Evolutionary conservation across 2,113 vertebrate species (phyloP).

Genomic region (Pelecanoides urinatrix): DNA sequence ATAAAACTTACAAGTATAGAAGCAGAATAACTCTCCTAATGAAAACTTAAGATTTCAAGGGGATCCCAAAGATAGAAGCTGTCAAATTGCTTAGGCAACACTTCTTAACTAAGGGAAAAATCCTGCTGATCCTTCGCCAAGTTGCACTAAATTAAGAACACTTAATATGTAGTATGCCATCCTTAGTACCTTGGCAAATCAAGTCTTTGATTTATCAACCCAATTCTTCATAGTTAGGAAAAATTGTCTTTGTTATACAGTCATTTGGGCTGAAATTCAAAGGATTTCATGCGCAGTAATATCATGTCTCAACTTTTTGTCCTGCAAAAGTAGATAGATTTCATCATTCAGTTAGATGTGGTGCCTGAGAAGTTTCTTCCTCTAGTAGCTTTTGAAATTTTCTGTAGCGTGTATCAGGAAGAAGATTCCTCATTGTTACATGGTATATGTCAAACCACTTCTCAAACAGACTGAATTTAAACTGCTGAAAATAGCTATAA

Average conservation of each 20-base stretch:
- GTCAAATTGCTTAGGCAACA: constrained; percentile 18
- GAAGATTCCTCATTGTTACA: neutral
- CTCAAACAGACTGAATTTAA: neutral
- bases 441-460: neutral
- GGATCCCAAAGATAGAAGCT: constrained; percentile 29
- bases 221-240: neutral
- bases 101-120: neutral
- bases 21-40: constrained; percentile 24
- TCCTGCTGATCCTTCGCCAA: neutral
- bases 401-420: neutral
- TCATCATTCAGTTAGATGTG: neutral
- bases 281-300: neutral
- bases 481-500: neutral
- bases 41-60: constrained; percentile 23
- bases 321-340: neutral
- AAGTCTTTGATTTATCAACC: neutral
- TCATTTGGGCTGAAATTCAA: neutral
- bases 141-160: neutral
- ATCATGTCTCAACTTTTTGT: neutral
- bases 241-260: neutral
- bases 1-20: constrained; percentile 1
- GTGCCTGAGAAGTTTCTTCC: neutral
- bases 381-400: neutral
- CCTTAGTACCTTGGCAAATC: neutral
- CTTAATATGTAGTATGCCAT: neutral